Evolutionary conservation across 2,888 invertebrate genomes (phyloP).

Genomic region (Macrostomum cliftonense): DNA sequence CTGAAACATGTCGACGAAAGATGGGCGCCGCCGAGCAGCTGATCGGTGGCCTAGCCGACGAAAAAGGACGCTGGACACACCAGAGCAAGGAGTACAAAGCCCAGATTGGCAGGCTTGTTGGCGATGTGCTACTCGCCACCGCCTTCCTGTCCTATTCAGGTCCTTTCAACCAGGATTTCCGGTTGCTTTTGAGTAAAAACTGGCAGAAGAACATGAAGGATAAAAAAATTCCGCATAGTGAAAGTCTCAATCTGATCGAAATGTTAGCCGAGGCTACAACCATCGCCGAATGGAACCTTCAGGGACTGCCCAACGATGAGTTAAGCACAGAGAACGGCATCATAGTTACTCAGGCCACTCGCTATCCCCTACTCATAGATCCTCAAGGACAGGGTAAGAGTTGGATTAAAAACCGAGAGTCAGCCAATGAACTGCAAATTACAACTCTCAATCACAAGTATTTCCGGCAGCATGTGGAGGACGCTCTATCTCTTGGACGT

Average conservation of each 20-base stretch:
- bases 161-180: constrained; percentile 38
- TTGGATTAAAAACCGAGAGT: constrained; percentile 25
- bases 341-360: constrained; percentile 55
- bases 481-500: constrained; percentile 57
- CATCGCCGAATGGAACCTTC: constrained; percentile 46
- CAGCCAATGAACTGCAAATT: constrained; percentile 6
- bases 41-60: constrained; percentile 35
- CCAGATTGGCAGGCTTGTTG: constrained; percentile 42
- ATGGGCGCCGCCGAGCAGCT: constrained; percentile 33
- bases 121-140: constrained; percentile 32
- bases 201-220: constrained; percentile 3
- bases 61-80: constrained; percentile 33
- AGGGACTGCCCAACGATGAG: constrained; percentile 38
- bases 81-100: constrained; percentile 33
- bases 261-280: constrained; percentile 51
- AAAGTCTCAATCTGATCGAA: constrained; percentile 4
- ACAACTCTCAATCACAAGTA: constrained; percentile 41
- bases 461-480: constrained; percentile 61
- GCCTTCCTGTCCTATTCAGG: constrained; percentile 36
- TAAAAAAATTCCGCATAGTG: constrained; percentile 6
- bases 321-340: constrained; percentile 39
- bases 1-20: constrained; percentile 32
- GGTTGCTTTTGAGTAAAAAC: constrained; percentile 11
- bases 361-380: constrained; percentile 31
- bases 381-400: constrained; percentile 36